Conservation (phyloP, 2,113 vertebrate species). For the Perca fluviatilis region DNA sequence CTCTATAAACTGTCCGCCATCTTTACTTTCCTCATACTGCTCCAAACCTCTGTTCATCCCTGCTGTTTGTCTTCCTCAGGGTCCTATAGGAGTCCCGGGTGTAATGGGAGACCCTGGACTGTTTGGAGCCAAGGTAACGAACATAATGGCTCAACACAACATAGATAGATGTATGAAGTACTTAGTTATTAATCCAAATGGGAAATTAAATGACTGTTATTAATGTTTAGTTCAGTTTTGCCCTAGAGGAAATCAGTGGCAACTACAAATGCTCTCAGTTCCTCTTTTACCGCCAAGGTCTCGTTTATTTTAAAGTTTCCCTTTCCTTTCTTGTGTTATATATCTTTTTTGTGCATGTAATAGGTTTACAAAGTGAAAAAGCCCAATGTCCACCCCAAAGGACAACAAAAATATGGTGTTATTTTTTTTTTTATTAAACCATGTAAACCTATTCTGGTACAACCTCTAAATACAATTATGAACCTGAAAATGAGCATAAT, state of each 20-base stretch:
- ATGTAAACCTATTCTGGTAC: too few relatives aligned
- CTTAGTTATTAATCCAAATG: neutral
- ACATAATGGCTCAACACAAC: neutral
- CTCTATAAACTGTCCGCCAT: neutral
- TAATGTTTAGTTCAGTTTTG: neutral
- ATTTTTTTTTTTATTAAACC: too few relatives aligned
- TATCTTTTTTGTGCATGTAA: too few relatives aligned
- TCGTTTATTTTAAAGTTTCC: neutral
- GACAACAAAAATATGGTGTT: too few relatives aligned
- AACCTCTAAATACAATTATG: too few relatives aligned
- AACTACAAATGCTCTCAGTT: neutral
- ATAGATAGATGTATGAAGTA: neutral
- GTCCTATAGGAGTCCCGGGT: conserved; percentile 71
- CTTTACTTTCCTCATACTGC: neutral
- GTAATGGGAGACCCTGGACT: conserved; percentile 65
- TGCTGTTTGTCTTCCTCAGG: conserved; percentile 50
- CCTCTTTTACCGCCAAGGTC: neutral
- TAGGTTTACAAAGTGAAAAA: too few relatives aligned
- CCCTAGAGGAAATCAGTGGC: too few relatives aligned
- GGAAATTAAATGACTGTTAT: neutral
- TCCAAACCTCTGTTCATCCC: neutral
- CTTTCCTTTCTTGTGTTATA: too few relatives aligned
- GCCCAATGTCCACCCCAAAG: too few relatives aligned
- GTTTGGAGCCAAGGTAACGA: conserved; percentile 78
- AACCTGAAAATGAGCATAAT: too few relatives aligned